phyloP scores from a whole-genome alignment of 2,888 invertebrate species.

The Nomada goodeniana region DNA sequence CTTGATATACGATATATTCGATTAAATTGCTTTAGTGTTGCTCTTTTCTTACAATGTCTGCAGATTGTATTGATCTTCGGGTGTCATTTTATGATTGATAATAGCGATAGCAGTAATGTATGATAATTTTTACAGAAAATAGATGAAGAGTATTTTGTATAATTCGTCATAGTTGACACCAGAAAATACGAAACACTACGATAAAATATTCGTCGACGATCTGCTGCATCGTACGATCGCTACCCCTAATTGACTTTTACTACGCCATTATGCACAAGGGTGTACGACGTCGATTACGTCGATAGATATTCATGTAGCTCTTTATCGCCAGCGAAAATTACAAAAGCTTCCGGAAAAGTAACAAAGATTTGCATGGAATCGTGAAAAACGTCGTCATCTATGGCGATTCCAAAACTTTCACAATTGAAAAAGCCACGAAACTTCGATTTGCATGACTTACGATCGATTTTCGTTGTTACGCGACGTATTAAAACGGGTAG shows the following conservation, averaged over 20 bases:
- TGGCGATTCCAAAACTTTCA: constrained; percentile 4
- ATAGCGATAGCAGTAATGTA: too few species aligned
- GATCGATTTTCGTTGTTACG: background rate
- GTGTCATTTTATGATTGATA: too few species aligned
- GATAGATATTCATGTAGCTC: background rate
- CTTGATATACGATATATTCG: background rate
- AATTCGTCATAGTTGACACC: too few species aligned
- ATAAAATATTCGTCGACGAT: background rate
- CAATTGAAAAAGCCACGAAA: background rate
- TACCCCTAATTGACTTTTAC: background rate
- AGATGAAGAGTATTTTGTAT: too few species aligned
- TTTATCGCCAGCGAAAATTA: background rate
- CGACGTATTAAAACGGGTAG: constrained; percentile 14
- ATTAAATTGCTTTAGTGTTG: background rate
- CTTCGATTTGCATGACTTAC: constrained; percentile 2
- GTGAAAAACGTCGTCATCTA: constrained; percentile 1
- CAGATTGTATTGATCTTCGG: too few species aligned
- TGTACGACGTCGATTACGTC: background rate
- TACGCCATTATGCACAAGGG: too few species aligned
- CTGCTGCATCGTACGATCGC: background rate
- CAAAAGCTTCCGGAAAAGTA: background rate
- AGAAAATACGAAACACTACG: background rate
- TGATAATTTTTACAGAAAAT: too few species aligned
- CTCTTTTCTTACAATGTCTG: too few species aligned
- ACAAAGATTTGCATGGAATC: background rate